These are phyloP conservation scores for Columba livia DNA, from an alignment of 2,113 vertebrate species.

Conservation along the genomic window DNA sequence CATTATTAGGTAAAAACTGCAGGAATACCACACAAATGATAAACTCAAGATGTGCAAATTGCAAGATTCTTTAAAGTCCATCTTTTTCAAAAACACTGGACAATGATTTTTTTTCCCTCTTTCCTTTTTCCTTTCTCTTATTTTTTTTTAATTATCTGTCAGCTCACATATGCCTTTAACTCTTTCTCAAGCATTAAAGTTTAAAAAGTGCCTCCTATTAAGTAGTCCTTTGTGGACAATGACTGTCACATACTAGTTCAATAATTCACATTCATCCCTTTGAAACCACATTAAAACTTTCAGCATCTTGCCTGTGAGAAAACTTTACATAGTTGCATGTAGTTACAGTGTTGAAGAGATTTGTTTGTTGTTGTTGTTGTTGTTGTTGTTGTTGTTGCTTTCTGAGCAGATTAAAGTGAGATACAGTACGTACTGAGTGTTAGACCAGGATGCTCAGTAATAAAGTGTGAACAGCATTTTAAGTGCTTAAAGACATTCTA, in stretches of 20 bases:
- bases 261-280: constrained; percentile 85
- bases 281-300: constrained; percentile 83
- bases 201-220: constrained; percentile 82
- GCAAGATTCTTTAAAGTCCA: constrained; percentile 97
- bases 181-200: constrained; percentile 79
- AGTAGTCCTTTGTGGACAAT: constrained; percentile 81
- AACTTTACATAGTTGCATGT: constrained; percentile 77
- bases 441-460: constrained; percentile 83
- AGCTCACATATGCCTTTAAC: constrained; percentile 82
- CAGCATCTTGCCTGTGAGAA: constrained; percentile 75
- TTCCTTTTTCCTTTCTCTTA: constrained; percentile 75
- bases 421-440: constrained; percentile 93
- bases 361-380: constrained; percentile 63
- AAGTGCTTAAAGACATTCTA: constrained; percentile 86
- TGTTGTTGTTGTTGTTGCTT: constrained; percentile 47
- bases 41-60: constrained; percentile 98
- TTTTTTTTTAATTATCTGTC: constrained; percentile 76
- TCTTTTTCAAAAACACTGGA: constrained; percentile 91
- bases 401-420: constrained; percentile 81
- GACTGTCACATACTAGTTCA: constrained; percentile 79
- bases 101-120: constrained; percentile 79
- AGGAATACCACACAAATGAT: constrained; percentile 86
- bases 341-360: constrained; percentile 89
- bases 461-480: constrained; percentile 86
- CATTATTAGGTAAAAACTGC: constrained; percentile 83